A percentile compares a stretch with the other conserved stretches of the same genome.
Conservation (phyloP, 2,113 vertebrate genomes). For the Centropus unirufus region DNA sequence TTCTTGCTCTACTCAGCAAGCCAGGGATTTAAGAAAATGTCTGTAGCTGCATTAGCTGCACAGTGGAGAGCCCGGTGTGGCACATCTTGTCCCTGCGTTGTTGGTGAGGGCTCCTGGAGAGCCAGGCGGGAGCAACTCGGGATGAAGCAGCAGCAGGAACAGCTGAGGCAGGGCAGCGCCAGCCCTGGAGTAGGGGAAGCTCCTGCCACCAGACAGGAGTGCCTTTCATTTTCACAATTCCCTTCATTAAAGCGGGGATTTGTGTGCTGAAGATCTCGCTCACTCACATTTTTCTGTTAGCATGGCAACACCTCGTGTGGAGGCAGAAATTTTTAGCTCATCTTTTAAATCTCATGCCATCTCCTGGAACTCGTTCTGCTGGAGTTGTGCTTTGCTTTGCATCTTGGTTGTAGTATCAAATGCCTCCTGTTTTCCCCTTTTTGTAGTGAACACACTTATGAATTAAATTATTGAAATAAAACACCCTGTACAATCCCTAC, state of each 20-base stretch:
- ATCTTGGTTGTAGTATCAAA: not conserved
- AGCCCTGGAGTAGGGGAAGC: not conserved
- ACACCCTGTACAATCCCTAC: not conserved
- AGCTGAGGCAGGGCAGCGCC: not conserved
- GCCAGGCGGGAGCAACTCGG: accelerated
- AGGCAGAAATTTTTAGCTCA: not conserved
- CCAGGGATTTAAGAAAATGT: not conserved
- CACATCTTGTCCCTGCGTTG: accelerated
- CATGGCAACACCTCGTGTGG: not conserved
- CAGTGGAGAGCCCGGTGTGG: accelerated
- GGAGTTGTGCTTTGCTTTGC: not conserved
- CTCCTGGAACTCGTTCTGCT: not conserved
- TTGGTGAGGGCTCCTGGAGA: not conserved
- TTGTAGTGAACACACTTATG: not conserved
- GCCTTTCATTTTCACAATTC: not conserved
- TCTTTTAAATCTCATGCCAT: not conserved
- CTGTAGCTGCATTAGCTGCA: not conserved
- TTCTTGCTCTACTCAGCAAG: not conserved
- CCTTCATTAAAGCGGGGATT: not conserved
- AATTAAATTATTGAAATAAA: not conserved
- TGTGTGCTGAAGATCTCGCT: not conserved
- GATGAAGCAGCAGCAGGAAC: not conserved
- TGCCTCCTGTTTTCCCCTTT: not conserved
- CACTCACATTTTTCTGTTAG: not conserved
- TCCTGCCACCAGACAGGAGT: not conserved